Evolutionary conservation across 2,888 invertebrate genomes (phyloP), one percentile per base, ranked within the genome.

Genomic region (Drosophila hamatofila): DNA sequence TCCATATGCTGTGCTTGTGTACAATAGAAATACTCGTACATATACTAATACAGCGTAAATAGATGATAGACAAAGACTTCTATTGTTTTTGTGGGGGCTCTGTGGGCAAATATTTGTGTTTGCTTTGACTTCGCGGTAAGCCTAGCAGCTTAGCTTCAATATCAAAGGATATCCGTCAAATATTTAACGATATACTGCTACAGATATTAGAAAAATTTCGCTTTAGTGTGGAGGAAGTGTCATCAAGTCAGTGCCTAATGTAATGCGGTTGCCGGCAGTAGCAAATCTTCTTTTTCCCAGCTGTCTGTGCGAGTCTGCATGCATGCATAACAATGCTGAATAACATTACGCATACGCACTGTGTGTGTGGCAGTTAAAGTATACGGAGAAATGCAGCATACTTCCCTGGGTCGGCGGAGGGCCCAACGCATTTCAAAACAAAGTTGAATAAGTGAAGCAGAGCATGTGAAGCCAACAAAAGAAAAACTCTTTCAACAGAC

Each of bases 301-400:
- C 16, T 14, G 11, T 23, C 23, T 6, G 23, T 16, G 11, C 8
- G 14, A 21, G 39, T 25, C 25, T n/a, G 16, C 14, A 3, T 14
- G 21, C 23, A 35, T 27, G 30, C 62, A 62, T 7, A 30, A 16
- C 46, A 33, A 44, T 44, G 51, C 64, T 27, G n/a, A 27, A 44
- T 21, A 18, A 12, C 12, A 73, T 75, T 49, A 37, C 54, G 75
- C 25, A 68, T 74, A 74, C 73, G 73, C 44, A 58, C 21, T 48
- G 59, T 70, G 39, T 35, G 58, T 14, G 42, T 54, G 37, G 18
- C 55, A 14, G 41, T 8, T 55, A 12, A 55, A 25, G 46, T 33
- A 46, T 9, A 56, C 4, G 30, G 35, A 37, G 37, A 57, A 25
- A 39, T 23, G 44, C 49, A 61, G 62, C 46, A 69, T 42, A 55